phyloP scores from a whole-genome alignment of 2,888 invertebrate genomes.

The Campoplex nolae region DNA sequence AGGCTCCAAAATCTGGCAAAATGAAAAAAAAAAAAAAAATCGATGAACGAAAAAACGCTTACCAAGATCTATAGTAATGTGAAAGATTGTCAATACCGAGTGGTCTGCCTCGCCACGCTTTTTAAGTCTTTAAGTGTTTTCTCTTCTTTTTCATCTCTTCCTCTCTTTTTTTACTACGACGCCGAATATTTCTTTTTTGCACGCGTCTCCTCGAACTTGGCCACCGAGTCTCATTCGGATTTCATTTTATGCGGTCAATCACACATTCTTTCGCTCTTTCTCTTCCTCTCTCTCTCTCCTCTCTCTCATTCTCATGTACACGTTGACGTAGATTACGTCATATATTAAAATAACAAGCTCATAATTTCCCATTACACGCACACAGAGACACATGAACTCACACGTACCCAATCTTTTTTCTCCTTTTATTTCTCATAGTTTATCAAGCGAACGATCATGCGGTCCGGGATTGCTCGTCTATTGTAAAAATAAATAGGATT shows the following conservation, averaged over 20 bases:
- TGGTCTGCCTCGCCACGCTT: constrained; percentile 69
- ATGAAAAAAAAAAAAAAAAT: neutral
- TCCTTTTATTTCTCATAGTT: neutral
- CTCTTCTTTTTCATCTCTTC: constrained; percentile 21
- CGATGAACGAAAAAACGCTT: constrained; percentile 59
- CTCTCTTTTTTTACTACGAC: constrained; percentile 33
- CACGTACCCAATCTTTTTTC: neutral
- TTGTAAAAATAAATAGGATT: constrained; percentile 46
- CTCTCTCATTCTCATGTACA: constrained; percentile 26
- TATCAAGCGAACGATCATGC: constrained; percentile 17
- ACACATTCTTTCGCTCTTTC: neutral
- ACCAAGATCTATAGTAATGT: constrained; percentile 72
- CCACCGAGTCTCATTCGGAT: constrained; percentile 49
- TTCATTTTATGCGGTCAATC: constrained; percentile 22
- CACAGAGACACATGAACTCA: neutral
- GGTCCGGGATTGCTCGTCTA: constrained; percentile 16
- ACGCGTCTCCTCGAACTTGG: constrained; percentile 56
- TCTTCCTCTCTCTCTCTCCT: neutral
- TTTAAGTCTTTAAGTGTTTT: constrained; percentile 51
- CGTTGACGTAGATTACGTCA: constrained; percentile 44
- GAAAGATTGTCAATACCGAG: constrained; percentile 82
- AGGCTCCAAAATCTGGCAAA: constrained; percentile 18
- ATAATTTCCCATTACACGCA: constrained; percentile 57
- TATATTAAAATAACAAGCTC: constrained; percentile 68
- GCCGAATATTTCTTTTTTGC: constrained; percentile 52